phyloP scores from a whole-genome alignment of 2,888 invertebrate genomes.

The Diplazon laetatorius region DNA sequence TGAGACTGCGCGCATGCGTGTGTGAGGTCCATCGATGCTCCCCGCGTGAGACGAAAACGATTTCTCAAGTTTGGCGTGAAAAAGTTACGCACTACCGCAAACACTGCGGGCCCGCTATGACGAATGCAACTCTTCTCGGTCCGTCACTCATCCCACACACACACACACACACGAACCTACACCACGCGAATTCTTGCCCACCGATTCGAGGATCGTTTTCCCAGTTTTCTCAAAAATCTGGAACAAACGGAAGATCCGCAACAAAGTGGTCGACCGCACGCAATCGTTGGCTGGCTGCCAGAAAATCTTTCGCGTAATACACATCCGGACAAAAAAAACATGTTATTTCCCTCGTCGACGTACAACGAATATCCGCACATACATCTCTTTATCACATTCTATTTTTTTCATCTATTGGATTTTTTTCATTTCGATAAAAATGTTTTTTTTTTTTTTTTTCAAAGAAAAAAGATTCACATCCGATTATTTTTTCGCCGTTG shows the following conservation, averaged over 20 bases:
- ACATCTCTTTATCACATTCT: no score
- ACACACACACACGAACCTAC: slow-evolving; percentile 60
- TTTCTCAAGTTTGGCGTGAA: slow-evolving; percentile 75
- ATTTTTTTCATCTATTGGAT: slow-evolving; percentile 5
- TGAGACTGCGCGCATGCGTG: slow-evolving; percentile 10
- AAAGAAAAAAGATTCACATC: not conserved
- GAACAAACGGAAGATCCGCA: slow-evolving; percentile 45
- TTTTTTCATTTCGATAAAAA: no score
- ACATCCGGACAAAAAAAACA: slow-evolving; percentile 40
- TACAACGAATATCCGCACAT: slow-evolving; percentile 3
- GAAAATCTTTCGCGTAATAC: slow-evolving; percentile 46
- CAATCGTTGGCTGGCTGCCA: slow-evolving; percentile 54
- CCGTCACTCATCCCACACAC: slow-evolving; percentile 35
- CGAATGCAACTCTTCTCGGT: slow-evolving; percentile 63
- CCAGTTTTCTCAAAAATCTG: slow-evolving; percentile 39
- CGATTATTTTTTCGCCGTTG: not conserved
- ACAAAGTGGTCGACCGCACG: slow-evolving; percentile 10
- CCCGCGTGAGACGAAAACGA: slow-evolving; percentile 69
- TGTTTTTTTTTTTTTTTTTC: not conserved
- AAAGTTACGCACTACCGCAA: slow-evolving; percentile 75
- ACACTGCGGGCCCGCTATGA: slow-evolving; percentile 71
- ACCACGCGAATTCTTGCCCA: slow-evolving; percentile 42
- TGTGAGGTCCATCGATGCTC: no score
- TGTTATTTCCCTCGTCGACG: slow-evolving; percentile 29
- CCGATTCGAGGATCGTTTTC: slow-evolving; percentile 29